Evolutionary conservation across 2,113 vertebrate genomes (phyloP), one percentile per base, ranked within the genome.

Genomic region (Aphelocoma coerulescens): DNA sequence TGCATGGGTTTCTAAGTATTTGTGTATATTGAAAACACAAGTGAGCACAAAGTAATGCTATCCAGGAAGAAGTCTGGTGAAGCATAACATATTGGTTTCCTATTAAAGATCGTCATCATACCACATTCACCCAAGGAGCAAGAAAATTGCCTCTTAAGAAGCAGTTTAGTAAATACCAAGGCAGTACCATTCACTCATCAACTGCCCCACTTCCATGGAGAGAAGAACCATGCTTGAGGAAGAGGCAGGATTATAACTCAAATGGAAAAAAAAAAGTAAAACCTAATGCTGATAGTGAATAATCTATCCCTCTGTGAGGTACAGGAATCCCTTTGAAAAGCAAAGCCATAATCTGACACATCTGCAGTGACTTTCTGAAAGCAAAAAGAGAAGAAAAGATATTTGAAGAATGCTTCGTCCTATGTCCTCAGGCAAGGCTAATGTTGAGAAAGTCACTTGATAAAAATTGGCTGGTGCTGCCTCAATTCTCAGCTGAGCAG

Each of bases 191-290:
- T 41, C 78, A 44, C 48, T 66, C 58, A 59, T 78, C 51, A 72
- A 35, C 51, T 62, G 21, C 23, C 52, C 32, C 48, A 33, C 30
- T 48, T 88, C 32, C 7, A 41, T 5, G 35, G 62, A 88, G 19
- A 67, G 62, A 57, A 46, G 83, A 91, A 8, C 6, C 63, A 30
- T 20, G 58, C 16, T 69, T 35, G 37, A 95, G n/a, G 43, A 72
- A 49, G 32, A 83, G 18, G 39, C 52, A 65, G 33, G 48, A 67
- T 49, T 26, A 74, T 33, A 43, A 30, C 8, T 37, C 32, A 80
- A 57, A 82, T 28, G 65, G 74, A 90, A 91, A 91, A 67, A 55
- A 55, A 61, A 52, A 82, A 35, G 8, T 8, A 82, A 86, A 79
- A 58, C 13, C 61, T 62, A 85, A 57, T 33, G 16, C 43, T 2